Percentiles rank a stretch among this genome's conserved stretches.
phyloP scores from a whole-genome alignment of 2,888 invertebrate genomes.

The Napeogenes inachia region DNA sequence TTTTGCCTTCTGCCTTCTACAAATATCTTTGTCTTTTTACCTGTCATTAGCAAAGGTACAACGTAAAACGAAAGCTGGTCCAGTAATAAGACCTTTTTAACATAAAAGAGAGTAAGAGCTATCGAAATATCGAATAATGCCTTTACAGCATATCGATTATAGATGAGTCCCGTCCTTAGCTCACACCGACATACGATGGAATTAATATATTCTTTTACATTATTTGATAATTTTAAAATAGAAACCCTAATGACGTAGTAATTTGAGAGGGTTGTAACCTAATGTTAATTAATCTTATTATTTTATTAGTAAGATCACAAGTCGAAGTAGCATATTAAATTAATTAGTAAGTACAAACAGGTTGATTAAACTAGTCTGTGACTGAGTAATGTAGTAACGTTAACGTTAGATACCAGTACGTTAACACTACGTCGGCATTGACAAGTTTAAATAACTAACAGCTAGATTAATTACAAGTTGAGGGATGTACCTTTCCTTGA shows the following conservation, averaged over 20 bases:
- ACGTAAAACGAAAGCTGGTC: constrained; percentile 30
- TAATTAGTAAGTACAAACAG: background rate
- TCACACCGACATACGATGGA: constrained; percentile 38
- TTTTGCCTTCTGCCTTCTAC: constrained; percentile 10
- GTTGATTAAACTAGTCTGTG: constrained; percentile 17
- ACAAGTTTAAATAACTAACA: background rate
- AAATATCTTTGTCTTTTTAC: constrained; percentile 19
- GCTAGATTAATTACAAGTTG: background rate
- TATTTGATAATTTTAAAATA: constrained; percentile 3
- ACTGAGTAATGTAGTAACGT: constrained; percentile 17
- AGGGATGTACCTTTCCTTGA: no score
- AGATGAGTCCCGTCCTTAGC: constrained; percentile 29
- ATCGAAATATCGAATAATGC: constrained; percentile 59
- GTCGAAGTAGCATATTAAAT: background rate
- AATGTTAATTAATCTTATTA: no score
- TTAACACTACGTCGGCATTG: background rate
- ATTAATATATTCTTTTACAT: background rate
- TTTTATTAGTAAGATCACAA: background rate
- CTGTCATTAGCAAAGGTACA: constrained; percentile 26
- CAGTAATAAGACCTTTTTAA: constrained; percentile 47
- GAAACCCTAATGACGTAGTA: background rate
- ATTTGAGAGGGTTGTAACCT: no score
- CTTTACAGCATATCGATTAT: constrained; percentile 51
- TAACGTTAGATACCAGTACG: constrained; percentile 3
- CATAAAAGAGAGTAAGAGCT: constrained; percentile 44